Evolutionary conservation across 1,140 invertebrate species (phyloP).

Genomic region (Halictus rubicundus): DNA sequence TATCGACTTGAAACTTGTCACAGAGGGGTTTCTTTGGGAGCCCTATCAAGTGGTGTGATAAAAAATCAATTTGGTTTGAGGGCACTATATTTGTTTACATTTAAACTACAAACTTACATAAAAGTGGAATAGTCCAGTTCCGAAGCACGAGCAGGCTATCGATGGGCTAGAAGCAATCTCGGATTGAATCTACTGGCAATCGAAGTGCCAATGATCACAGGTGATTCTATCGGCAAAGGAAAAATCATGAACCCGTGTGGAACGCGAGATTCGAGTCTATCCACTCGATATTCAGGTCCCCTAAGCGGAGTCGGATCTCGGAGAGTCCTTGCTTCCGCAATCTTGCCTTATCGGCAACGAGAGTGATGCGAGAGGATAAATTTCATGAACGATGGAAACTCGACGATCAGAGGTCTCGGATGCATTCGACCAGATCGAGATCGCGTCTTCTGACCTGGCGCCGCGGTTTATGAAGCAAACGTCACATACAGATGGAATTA

Average conservation of each 20-base stretch:
- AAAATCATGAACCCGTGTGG: not conserved
- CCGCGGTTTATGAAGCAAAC: conserved; percentile 46
- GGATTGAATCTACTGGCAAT: not conserved
- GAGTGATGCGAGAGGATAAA: conserved; percentile 6
- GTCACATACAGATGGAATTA: conserved; percentile 55
- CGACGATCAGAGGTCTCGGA: conserved; percentile 7
- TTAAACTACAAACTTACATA: no score
- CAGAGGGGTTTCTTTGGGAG: no score
- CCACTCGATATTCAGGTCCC: conserved; percentile 1
- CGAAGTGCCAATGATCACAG: no score
- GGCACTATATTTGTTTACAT: no score
- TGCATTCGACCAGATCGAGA: conserved; percentile 34
- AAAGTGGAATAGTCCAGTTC: no score
- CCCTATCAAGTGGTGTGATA: no score
- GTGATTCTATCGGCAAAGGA: not conserved
- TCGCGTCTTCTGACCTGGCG: conserved; percentile 35
- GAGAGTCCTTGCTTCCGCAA: not conserved
- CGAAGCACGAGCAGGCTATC: no score
- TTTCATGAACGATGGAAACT: conserved; percentile 5
- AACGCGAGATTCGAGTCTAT: not conserved
- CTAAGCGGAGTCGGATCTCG: not conserved
- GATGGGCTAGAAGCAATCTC: no score
- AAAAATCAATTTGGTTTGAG: no score
- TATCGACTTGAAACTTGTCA: no score
- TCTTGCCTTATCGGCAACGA: not conserved